These are phyloP conservation scores for Maniola hyperantus DNA, from an alignment of 2,888 invertebrate species.

Conservation along the genomic window DNA sequence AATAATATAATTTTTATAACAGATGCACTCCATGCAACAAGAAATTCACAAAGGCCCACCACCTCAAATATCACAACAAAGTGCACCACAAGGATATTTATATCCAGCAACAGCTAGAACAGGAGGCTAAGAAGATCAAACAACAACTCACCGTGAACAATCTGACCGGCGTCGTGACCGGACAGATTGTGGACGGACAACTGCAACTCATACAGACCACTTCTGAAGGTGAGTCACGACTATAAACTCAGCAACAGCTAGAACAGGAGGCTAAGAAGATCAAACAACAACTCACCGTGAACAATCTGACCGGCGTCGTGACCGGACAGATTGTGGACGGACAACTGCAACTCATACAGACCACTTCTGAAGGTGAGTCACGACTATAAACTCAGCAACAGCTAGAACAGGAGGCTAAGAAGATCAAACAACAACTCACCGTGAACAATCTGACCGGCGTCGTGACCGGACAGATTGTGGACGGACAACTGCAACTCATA, in stretches of 20 bases:
- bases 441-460: constrained; percentile 66
- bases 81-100: constrained; percentile 80
- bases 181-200: constrained; percentile 72
- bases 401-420: constrained; percentile 66
- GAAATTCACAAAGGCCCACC: constrained; percentile 79
- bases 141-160: constrained; percentile 71
- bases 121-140: constrained; percentile 72
- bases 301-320: no score
- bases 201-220: constrained; percentile 60
- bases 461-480: constrained; percentile 55
- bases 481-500: constrained; percentile 17
- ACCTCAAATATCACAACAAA: constrained; percentile 79
- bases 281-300: no score
- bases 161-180: constrained; percentile 65
- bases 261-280: constrained; percentile 74
- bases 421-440: constrained; percentile 63
- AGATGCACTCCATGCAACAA: constrained; percentile 77
- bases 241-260: constrained; percentile 63
- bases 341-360: constrained; percentile 63
- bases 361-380: no score
- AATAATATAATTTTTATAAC: not conserved
- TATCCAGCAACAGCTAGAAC: constrained; percentile 71
- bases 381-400: no score
- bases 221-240: constrained; percentile 55
- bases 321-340: no score